phyloP scores from a whole-genome alignment of 2,888 invertebrate genomes.

The Antheraea yamamai region DNA sequence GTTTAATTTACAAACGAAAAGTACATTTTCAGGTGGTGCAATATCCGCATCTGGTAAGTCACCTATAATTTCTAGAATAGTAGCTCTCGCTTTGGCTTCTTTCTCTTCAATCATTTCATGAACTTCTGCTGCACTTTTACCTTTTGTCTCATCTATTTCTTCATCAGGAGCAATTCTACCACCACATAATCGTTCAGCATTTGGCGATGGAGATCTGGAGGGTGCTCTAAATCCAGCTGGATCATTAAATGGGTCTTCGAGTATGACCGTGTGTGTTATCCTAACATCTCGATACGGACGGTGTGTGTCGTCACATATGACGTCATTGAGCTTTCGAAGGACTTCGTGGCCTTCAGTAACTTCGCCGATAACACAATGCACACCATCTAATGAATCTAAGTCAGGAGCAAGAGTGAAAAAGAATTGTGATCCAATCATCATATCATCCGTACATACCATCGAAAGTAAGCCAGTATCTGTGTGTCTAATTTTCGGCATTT shows the following conservation, averaged over 20 bases:
- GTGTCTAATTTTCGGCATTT: slow-evolving; percentile 95
- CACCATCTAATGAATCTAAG: slow-evolving; percentile 93
- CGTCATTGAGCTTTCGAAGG: slow-evolving; percentile 94
- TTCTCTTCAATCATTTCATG: slow-evolving; percentile 93
- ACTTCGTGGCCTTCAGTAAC: slow-evolving; percentile 95
- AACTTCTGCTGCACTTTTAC: slow-evolving; percentile 91
- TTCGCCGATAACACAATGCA: slow-evolving; percentile 97
- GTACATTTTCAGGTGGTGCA: slow-evolving; percentile 98
- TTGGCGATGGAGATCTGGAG: slow-evolving; percentile 94
- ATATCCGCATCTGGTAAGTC: slow-evolving; percentile 98
- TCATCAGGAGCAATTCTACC: slow-evolving; percentile 97
- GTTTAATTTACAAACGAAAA: slow-evolving; percentile 99
- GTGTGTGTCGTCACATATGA: slow-evolving; percentile 94
- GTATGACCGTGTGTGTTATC: slow-evolving; percentile 96
- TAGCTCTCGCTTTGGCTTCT: slow-evolving; percentile 98
- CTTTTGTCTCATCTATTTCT: slow-evolving; percentile 93
- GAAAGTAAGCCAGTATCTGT: slow-evolving; percentile 93
- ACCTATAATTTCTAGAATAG: slow-evolving; percentile 98
- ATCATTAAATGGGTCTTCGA: slow-evolving; percentile 98
- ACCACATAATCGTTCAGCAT: slow-evolving; percentile 89
- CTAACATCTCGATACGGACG: slow-evolving; percentile 97
- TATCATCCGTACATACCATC: slow-evolving; percentile 96
- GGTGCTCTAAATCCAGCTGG: slow-evolving; percentile 89
- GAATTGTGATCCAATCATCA: slow-evolving; percentile 96
- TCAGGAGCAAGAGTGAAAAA: slow-evolving; percentile 95